Base-by-base conservation (phyloP, 1,140 invertebrate genomes). In the Stegodyphus mimosarum region DNA sequence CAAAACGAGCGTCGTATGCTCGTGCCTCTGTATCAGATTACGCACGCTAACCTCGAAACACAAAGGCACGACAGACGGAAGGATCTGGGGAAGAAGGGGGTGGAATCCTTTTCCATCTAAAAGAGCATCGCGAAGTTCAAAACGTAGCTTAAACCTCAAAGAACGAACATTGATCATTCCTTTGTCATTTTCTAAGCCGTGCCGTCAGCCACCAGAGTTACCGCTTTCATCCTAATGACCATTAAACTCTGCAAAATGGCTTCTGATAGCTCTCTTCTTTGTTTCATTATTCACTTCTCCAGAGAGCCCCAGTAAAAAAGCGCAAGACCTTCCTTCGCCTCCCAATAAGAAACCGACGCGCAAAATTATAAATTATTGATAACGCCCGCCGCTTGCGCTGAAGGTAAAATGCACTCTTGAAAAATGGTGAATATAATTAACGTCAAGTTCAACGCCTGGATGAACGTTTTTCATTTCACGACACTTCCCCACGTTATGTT, bases 351-450 rank as follows among this genome's bases (percentile, higher is more conserved):
- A 67, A 17, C 15, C n/a, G 64, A 67, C 64, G 7, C 15, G 55
- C 10, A 67, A 60, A 67, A 67, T 67, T 67, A 6, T 67, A 67
- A 67, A 67, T 67, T 67, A 67, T 67, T 67, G 64, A 67, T 67
- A 67, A 67, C 11, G 7, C 64, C n/a, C n/a, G 17, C 17, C 64
- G 55, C 55, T 11, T 33, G 55, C 55, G 55, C 9, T 60, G 9
- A 67, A 7, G 64, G 64, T 17, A 67, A 67, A 67, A 67, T 17
- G n/a, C 6, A 67, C 64, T 67, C n/a, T 67, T 67, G 64, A 67
- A 67, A 67, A 67, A 67, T 67, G 64, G 17, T 67, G 64, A 67
- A 67, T 67, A 67, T 17, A 67, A 67, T 67, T 67, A 67, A 67
- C 17, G 64, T 67, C 64, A 67, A n/a, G n/a, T 18, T 67, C 13